Evolutionary conservation across 2,797 vertebrate species (phyloP), one percentile per base, ranked within the genome.

Genomic region (Sebastiscus tertius): DNA sequence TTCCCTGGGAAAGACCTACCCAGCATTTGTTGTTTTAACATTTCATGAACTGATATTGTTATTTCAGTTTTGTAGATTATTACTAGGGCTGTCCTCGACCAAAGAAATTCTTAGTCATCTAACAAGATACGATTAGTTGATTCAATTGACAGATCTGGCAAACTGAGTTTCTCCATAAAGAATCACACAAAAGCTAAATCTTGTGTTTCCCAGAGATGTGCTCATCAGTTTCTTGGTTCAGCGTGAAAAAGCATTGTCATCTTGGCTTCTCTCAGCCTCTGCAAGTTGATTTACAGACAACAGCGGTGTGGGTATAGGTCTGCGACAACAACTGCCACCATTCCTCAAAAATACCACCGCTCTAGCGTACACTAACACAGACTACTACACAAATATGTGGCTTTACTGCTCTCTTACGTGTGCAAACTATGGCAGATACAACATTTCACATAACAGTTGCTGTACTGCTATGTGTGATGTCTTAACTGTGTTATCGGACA

Each of bases 251-350:
- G 39, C 42, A 46, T 46, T 1, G 65, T 54, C 7, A 10, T 70
- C 54, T 56, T 71, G 24, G 54, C 24, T 18, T 69, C 59, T 72
- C 75, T 75, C 49, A 39, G 61, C 58, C 61, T 66, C 55, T 58
- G 27, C 12, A n/a, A 60, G 27, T 56, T 84, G 87, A 90, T 81
- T 87, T 84, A 80, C 75, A 71, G 62, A 65, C 16, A 1, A 64
- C 74, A 75, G 64, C 14, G 8, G 61, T 46, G 16, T 20, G 6
- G 34, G 20, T 1, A 6, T 18, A 7, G 14, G 39, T 46, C 64
- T 60, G 34, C 29, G 20, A 59, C 65, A 78, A 75, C 81, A 80
- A 76, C 71, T 68, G 67, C 10, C 2, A 70, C 60, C 29, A 58
- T 58, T 60, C 65, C 65, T 76, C 11, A 60, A 64, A 26, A 68